Base-by-base conservation (phyloP, 1,140 invertebrate species). In the Lucilia cuprina region DNA sequence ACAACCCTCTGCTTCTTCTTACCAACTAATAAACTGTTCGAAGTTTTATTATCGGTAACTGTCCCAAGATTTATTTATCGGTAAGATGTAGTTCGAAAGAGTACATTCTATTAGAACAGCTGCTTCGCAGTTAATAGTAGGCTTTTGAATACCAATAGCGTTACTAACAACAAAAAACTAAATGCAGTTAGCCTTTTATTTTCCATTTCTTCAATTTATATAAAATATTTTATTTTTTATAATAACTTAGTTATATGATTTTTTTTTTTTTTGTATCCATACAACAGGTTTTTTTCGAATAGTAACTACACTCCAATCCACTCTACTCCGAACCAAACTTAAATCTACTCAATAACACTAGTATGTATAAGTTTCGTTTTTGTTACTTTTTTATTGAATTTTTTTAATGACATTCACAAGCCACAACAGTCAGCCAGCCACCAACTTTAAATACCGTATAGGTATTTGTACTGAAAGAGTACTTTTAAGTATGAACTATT, bases 121-220 rank as follows among this genome's bases (percentile, higher is more conserved):
- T 30, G 25, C 3, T 41, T 41, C 10, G 2, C 10, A 41, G 41
- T 41, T 41, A 41, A 41, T 41, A 41, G 50, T 55, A 55, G 50
- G 50, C 50, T 55, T 55, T 55, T 55, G 41, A 41, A 41, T 41
- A 41, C 41, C 41, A 41, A 7, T 41, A 41, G 10, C 41, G 10
- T 8, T n/a, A 60, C 13, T 41, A n/a, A n/a, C 65, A 70, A 7
- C 19, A 60, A 60, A 30, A 17, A 60, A 60, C 55, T n/a, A 60
- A 60, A 70, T 70, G 65, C 65, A 70, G 65, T 70, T 70, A 78
- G 77, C 77, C 41, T 80, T 80, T 77, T 30, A 30, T 30, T 80
- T 80, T 80, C 41, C 50, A 80, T 80, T 80, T 80, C 77, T 80
- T 80, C 77, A 80, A 50, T 80, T 78, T 78, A 41, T 78, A 19